Base-by-base conservation (phyloP, 2,888 invertebrate genomes). In the Acanthosepion pharaonis region DNA sequence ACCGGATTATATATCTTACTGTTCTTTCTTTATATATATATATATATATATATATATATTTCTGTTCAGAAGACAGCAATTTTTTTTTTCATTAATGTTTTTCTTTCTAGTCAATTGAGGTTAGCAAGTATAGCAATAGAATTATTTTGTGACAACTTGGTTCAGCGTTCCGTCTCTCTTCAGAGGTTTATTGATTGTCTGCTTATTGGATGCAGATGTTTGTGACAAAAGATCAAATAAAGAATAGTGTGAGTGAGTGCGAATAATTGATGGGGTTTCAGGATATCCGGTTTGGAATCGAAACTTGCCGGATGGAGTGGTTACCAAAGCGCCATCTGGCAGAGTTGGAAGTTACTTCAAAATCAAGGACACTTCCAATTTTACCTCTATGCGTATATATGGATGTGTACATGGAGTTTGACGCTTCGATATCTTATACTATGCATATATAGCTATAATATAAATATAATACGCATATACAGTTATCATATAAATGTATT, bases 201-300 rank as follows among this genome's bases (percentile, higher is more conserved):
- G n/a, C 78, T 9, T 33, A n/a, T 78, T 78, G 78, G n/a, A 15
- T n/a, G 78, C 78, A 78, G 78, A 78, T 78, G 78, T 78, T n/a
- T 9, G 11, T 33, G n/a, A 78, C 78, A 78, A 78, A 78, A n/a
- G n/a, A 78, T 78, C 78, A 78, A 78, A 78, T 33, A 78, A n/a
- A 11, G 2, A 33, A n/a, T 20, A 59, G 59, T 59, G 78, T 78
- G 78, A 78, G 78, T 15, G 9, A 78, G 78, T 78, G 78, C 78
- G 33, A 78, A 33, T 78, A 78, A n/a, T 15, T 33, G 78, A n/a
- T 33, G 33, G n/a, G n/a, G 78, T 78, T 78, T 78, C 33, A 15
- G 78, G 78, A 78, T 33, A 78, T 78, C 78, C 78, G 78, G n/a
- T 78, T 78, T 78, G n/a, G 78, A 78, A 78, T 78, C 78, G n/a